Conservation (phyloP, 37 sponge, comb jelly and placozoan genomes). For the Eunapius fragilis region DNA sequence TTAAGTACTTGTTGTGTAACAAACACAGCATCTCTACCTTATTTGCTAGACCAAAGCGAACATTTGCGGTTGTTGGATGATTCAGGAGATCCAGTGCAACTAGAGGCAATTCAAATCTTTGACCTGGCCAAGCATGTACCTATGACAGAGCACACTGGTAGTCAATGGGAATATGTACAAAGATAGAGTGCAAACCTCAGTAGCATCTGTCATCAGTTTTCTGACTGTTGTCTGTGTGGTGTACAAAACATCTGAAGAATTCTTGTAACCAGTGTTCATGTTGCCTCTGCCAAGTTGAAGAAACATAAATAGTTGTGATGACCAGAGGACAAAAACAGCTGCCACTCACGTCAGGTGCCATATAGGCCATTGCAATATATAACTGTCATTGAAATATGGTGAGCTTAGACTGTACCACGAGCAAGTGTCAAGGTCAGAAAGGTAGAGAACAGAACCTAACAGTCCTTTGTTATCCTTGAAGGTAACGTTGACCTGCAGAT, state of each 20-base stretch:
- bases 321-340: neutral
- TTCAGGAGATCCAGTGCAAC: slow-evolving; percentile 42
- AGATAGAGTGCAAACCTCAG: slow-evolving; percentile 7
- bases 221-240: slow-evolving; percentile 7
- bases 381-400: too few species aligned
- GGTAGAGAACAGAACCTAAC: slow-evolving; percentile 57
- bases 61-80: too few species aligned
- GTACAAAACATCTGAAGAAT: neutral
- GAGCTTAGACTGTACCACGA: slow-evolving; percentile 22
- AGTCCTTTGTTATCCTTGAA: too few species aligned
- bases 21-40: neutral
- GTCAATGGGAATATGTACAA: neutral
- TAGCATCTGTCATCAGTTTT: neutral
- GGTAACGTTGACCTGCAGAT: slow-evolving; percentile 34
- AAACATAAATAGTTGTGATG: neutral
- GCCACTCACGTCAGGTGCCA: slow-evolving; percentile 26
- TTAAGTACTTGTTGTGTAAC: neutral
- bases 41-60: slow-evolving; percentile 10
- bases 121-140: slow-evolving; percentile 60
- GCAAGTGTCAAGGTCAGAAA: slow-evolving; percentile 30
- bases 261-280: slow-evolving; percentile 41
- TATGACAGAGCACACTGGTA: neutral
- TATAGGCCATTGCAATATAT: slow-evolving; percentile 37
- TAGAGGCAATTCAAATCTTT: slow-evolving; percentile 9
- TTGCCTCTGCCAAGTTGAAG: slow-evolving; percentile 10